A percentile compares a stretch with the other conserved stretches of the same genome.
These are phyloP conservation scores for Rhizoglyphus robini DNA, from an alignment of 1,140 invertebrate genomes.

Conservation along the genomic window DNA sequence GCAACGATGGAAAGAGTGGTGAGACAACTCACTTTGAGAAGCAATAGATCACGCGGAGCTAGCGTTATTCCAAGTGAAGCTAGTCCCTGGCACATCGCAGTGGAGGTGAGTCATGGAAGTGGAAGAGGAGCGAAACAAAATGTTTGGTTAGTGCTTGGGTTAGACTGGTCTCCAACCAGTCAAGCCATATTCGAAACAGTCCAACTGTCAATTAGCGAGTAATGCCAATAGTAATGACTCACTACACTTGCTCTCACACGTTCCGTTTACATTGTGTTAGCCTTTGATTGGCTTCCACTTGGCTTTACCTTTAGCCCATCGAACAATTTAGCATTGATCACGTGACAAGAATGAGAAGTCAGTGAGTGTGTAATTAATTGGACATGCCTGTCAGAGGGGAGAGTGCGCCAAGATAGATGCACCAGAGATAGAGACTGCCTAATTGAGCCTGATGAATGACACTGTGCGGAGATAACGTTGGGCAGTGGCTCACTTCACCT, in stretches of 20 bases:
- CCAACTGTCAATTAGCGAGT: no score
- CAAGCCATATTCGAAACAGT: neutral
- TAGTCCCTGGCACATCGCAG: constrained; percentile 24
- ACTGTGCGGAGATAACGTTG: constrained; percentile 17
- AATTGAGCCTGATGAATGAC: neutral
- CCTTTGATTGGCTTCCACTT: no score
- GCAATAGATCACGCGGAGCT: constrained; percentile 27
- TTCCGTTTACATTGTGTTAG: no score
- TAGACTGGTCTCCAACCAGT: no score
- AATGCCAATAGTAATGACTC: no score
- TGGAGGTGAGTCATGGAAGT: neutral
- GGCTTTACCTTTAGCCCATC: no score
- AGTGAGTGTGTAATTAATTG: neutral
- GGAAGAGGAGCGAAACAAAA: neutral
- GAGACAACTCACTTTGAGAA: constrained; percentile 28
- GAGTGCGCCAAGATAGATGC: no score
- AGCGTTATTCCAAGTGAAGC: constrained; percentile 28
- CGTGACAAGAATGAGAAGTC: no score
- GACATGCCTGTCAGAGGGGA: neutral
- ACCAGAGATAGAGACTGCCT: no score
- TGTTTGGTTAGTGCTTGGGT: no score
- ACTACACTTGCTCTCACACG: no score
- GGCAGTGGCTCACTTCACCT: constrained; percentile 18
- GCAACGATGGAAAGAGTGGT: neutral
- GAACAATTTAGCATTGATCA: no score